A percentile compares a stretch with the other conserved stretches of the same genome.
Conservation (phyloP, 1,140 invertebrate species). For the Leptoteleia sp. region DNA sequence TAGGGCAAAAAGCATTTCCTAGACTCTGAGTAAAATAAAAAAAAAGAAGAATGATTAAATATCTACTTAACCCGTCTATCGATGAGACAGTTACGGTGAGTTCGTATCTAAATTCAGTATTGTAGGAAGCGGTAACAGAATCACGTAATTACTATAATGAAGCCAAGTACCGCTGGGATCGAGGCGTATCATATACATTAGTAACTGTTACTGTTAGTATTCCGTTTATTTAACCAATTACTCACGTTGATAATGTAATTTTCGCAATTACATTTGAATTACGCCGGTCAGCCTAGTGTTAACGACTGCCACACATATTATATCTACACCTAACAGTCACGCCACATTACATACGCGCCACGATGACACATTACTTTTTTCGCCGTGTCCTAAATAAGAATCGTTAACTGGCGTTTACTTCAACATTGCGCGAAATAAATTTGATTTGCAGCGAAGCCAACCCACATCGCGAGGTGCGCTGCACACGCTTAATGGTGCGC, state of each 20-base stretch:
- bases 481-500: neutral
- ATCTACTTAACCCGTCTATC: slow-evolving; percentile 39
- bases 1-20: no score
- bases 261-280: slow-evolving; percentile 49
- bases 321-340: slow-evolving; percentile 27
- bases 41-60: slow-evolving; percentile 28
- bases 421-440: slow-evolving; percentile 7
- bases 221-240: slow-evolving; percentile 60
- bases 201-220: slow-evolving; percentile 59
- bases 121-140: slow-evolving; percentile 42
- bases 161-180: slow-evolving; percentile 52
- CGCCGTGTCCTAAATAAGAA: slow-evolving; percentile 17
- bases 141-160: slow-evolving; percentile 54
- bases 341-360: slow-evolving; percentile 13
- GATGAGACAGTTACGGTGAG: slow-evolving; percentile 21
- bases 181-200: slow-evolving; percentile 37
- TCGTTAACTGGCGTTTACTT: slow-evolving; percentile 4
- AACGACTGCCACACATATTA: slow-evolving; percentile 36
- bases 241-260: slow-evolving; percentile 56
- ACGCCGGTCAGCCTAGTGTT: slow-evolving; percentile 19
- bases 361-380: slow-evolving; percentile 27
- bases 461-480: neutral
- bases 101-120: slow-evolving; percentile 41
- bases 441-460: slow-evolving; percentile 3
- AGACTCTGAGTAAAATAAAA: no score